Conservation (phyloP, 2,113 vertebrate species). For the Panurus biarmicus region DNA sequence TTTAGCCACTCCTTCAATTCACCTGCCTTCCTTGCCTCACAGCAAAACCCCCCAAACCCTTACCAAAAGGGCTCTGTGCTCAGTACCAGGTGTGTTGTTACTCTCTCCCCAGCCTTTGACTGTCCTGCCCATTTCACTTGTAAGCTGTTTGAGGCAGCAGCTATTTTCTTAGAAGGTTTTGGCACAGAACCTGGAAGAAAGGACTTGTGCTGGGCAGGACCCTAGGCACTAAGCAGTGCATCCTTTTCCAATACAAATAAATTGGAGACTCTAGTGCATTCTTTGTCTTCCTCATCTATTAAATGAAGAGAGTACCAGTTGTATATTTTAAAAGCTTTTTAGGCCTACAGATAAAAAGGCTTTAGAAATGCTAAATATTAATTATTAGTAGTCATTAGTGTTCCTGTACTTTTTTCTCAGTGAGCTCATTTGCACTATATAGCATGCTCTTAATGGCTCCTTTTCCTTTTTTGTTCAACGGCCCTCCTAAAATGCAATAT, state of each 20-base stretch:
- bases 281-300: neutral
- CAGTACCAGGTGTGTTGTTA: neutral
- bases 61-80: neutral
- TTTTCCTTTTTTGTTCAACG: neutral
- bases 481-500: neutral
- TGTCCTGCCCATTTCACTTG: neutral
- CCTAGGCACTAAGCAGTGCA: neutral
- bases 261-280: neutral
- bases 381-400: slow-evolving; percentile 35
- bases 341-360: slow-evolving; percentile 25
- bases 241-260: neutral
- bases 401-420: slow-evolving; percentile 3
- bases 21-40: neutral
- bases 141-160: neutral
- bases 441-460: neutral
- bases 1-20: neutral
- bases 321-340: neutral
- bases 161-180: neutral
- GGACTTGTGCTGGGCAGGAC: neutral
- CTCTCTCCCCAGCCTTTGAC: neutral
- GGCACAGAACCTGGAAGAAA: neutral
- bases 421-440: neutral
- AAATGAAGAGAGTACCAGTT: neutral
- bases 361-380: slow-evolving; percentile 51
- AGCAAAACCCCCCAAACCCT: neutral